A percentile compares a stretch with the other conserved stretches of the same genome.
phyloP scores from a whole-genome alignment of 2,888 invertebrate species.

The Lasioglossum calceatum region DNA sequence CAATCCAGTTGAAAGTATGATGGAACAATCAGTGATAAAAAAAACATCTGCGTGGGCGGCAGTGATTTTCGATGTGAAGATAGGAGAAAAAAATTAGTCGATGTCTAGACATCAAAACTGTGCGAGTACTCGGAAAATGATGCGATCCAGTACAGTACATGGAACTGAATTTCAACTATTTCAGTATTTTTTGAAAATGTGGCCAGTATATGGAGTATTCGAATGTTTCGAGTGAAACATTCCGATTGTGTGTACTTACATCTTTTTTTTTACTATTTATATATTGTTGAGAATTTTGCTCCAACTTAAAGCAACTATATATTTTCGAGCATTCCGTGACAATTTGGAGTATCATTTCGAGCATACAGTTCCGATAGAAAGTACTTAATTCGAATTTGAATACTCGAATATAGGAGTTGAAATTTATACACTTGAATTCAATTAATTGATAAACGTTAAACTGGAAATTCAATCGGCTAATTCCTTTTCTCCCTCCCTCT shows the following conservation, averaged over 20 bases:
- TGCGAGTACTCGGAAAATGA: not conserved
- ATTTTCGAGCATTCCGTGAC: constrained; percentile 11
- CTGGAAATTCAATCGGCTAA: constrained; percentile 2
- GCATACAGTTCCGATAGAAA: not conserved
- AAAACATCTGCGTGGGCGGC: not conserved
- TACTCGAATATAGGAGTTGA: constrained; percentile 5
- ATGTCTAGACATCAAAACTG: not conserved
- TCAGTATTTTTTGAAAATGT: not conserved
- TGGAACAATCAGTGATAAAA: constrained; percentile 29
- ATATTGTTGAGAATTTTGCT: not conserved
- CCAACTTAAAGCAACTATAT: not conserved
- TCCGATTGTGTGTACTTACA: not conserved
- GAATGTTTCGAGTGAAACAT: not conserved
- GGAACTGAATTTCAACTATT: constrained; percentile 4
- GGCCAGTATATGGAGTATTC: not conserved
- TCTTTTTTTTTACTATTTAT: not conserved
- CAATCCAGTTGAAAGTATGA: constrained; percentile 58
- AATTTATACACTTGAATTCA: not conserved
- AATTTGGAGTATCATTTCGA: constrained; percentile 5
- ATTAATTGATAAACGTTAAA: not conserved
- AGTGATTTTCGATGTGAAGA: not conserved
- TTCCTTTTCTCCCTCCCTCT: constrained; percentile 11
- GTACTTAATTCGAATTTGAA: constrained; percentile 3
- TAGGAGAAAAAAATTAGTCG: constrained; percentile 19
- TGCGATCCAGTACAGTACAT: not conserved